phyloP scores from a whole-genome alignment of 2,888 invertebrate species.

The Galerucella calmariensis region DNA sequence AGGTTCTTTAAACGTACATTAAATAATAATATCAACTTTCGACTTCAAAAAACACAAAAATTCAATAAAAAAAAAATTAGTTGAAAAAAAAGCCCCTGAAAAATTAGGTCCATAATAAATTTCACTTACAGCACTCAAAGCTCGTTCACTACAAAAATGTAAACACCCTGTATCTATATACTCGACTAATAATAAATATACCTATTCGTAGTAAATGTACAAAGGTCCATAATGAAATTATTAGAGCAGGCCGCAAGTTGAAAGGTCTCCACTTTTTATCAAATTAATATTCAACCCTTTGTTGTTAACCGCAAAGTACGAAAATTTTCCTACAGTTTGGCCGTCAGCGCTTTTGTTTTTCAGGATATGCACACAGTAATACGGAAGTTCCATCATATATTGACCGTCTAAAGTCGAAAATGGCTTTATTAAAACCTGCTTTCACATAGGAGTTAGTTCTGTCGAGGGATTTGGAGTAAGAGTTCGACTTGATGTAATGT shows the following conservation, averaged over 20 bases:
- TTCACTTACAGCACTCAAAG: no score
- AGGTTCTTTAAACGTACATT: no score
- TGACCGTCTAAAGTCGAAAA: slow-evolving; percentile 27
- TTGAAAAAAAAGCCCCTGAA: no score
- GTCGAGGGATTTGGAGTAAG: slow-evolving; percentile 45
- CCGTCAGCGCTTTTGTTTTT: slow-evolving; percentile 39
- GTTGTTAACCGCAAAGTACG: slow-evolving; percentile 26
- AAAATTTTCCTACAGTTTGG: slow-evolving; percentile 37
- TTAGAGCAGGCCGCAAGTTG: slow-evolving; percentile 15
- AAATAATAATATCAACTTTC: no score
- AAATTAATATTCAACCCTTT: slow-evolving; percentile 34
- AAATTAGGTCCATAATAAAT: no score
- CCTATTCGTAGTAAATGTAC: no score
- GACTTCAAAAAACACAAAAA: no score
- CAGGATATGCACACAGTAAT: slow-evolving; percentile 34
- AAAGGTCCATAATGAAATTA: slow-evolving; percentile 9
- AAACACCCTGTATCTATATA: no score
- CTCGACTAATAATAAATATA: no score
- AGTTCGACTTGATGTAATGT: slow-evolving; percentile 60
- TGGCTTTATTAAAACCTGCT: slow-evolving; percentile 45
- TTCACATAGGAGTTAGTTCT: slow-evolving; percentile 54
- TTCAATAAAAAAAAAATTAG: no score
- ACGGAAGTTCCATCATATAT: slow-evolving; percentile 39
- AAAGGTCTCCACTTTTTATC: slow-evolving; percentile 32
- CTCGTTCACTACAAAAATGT: no score